Base-by-base conservation (phyloP, 2,888 invertebrate species). In the Nomada fucata region DNA sequence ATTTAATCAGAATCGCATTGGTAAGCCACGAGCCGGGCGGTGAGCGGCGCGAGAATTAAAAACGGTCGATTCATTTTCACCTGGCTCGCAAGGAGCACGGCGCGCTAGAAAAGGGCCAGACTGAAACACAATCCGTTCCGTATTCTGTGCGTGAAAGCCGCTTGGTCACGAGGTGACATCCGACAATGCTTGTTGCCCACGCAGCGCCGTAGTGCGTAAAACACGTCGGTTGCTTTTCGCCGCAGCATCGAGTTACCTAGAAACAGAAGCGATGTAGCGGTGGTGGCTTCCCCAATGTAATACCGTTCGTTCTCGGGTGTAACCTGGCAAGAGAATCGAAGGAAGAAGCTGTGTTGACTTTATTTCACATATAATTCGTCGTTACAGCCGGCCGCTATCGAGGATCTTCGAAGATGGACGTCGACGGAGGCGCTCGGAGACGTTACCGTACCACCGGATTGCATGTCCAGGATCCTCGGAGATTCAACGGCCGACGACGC, bases 331-430 rank as follows among this genome's bases (percentile, higher is more conserved):
- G 29, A 55, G 11, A 64, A 65, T 64, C 55, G 42, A 64, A 64
- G 36, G 2, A 64, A 60, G 44, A 65, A 73, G 60, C 67, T 26
- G 50, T 50, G 64, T 44, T 9, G 70, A 70, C 59, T 87, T 74
- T 69, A 63, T 79, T 79, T 57, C 55, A 74, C 68, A 44, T 69
- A 60, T 64, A 74, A 84, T 84, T 83, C 77, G 72, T 69, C 52
- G 67, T 85, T 85, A 52, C 82, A 97, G 98, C 98, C 97, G 90
- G 97, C 96, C 91, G 96, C 95, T 91, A 96, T 96, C 91, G 97
- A 96, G 92, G 96, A 96, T 92, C 95, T 97, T 74, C 95, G 97
- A 87, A 96, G 97, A 95, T 98, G 97, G 97, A 97, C 97, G 79
- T 97, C 97, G 44, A 95, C 95, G 86, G 97, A 97, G 94, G 97